Base-by-base conservation (phyloP, 2,797 vertebrate species). In the Chelonia mydas region DNA sequence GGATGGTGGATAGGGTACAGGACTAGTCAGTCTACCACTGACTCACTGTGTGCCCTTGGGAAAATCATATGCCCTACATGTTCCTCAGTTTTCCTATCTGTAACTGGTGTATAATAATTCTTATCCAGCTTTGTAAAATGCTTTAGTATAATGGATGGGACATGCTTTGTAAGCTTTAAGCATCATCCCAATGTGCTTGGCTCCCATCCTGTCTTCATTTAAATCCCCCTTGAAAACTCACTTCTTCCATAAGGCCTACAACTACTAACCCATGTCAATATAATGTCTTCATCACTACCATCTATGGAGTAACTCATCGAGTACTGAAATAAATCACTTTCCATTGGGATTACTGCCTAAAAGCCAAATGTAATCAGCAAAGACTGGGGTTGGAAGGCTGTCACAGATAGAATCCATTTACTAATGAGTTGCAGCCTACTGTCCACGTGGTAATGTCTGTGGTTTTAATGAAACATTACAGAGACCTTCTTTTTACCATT, bases 291-390 rank as follows among this genome's bases (percentile, higher is more conserved):
- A 96, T 97, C 94, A 83, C 90, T 94, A 49, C 74, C 81, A 79
- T 96, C 55, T 0, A 90, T 95, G 84, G 89, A 97, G 94, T 95
- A 96, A 97, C 94, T 91, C 95, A 93, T 94, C 83, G 87, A 96
- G 81, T 72, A 90, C 92, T 94, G 95, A 97, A 95, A 97, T 93
- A 95, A 96, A 97, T 97, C 17, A 94, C 96, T 97, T 96, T 96
- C 96, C 53, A 90, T 25, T 28, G 81, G 86, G 96, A 96, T 97
- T 95, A 91, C 81, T 91, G 94, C 93, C 96, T 96, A 92, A 97
- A 96, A 97, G 95, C 96, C 95, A 93, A 93, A 93, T 85, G 86
- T 91, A 97, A 97, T 97, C 95, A 94, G 90, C 61, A 97, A 95
- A 90, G 93, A 93, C 87, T 72, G 86, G 76, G 84, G 93, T 95